Evolutionary conservation across 2,888 invertebrate genomes (phyloP).

Genomic region (Xestia sexstrigata): DNA sequence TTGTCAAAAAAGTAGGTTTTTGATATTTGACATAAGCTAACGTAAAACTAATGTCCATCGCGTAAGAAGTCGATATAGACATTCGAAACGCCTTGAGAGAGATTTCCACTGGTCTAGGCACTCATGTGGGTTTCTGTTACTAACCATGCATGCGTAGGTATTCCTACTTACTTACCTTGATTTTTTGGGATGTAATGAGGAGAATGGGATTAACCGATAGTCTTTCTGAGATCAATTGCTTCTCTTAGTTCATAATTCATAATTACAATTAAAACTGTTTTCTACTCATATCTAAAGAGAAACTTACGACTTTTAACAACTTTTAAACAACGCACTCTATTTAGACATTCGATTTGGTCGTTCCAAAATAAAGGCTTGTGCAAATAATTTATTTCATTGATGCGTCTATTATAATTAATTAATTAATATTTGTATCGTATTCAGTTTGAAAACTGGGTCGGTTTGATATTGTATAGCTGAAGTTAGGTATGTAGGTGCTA

Average conservation of each 20-base stretch:
- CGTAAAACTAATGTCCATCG: neutral
- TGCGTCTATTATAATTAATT: slow-evolving; percentile 8
- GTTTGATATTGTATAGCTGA: neutral
- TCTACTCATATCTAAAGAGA: neutral
- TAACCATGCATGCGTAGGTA: neutral
- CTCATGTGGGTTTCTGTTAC: neutral
- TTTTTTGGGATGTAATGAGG: neutral
- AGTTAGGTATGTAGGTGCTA: neutral
- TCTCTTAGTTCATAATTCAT: neutral
- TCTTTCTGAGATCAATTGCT: neutral
- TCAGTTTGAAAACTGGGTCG: neutral
- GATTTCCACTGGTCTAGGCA: neutral
- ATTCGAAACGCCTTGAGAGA: neutral
- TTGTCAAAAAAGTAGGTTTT: neutral
- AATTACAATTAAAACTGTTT: neutral
- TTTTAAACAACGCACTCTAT: neutral
- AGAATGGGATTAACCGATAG: neutral
- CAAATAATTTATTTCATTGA: slow-evolving; percentile 19
- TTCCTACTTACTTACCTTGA: neutral
- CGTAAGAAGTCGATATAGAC: neutral
- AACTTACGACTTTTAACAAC: neutral
- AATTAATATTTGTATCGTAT: slow-evolving; percentile 22
- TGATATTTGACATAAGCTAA: neutral
- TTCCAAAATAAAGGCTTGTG: neutral
- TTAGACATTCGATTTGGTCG: slow-evolving; percentile 19